A percentile compares a stretch with the other conserved stretches of the same genome.
These are phyloP conservation scores for Stenopsyche tienmushanensis DNA, from an alignment of 1,140 invertebrate genomes.

Conservation along the genomic window DNA sequence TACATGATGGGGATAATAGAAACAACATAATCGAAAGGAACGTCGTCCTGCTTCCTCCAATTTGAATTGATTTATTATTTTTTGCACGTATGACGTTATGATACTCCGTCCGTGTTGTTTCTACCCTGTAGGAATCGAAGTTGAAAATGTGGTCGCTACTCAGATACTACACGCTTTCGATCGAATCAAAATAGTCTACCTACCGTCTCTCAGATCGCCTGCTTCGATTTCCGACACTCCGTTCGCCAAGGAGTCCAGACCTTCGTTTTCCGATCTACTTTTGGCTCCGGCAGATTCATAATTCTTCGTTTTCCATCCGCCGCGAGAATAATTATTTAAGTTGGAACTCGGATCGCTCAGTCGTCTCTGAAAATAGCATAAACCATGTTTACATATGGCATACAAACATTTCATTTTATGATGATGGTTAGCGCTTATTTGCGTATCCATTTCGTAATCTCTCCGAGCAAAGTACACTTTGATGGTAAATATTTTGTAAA, in stretches of 20 bases:
- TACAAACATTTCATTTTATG: too few relatives aligned
- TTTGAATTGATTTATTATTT: background rate
- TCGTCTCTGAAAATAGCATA: constrained; percentile 64
- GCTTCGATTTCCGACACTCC: constrained; percentile 90
- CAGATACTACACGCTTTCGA: background rate
- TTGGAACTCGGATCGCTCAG: constrained; percentile 93
- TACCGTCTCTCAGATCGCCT: constrained; percentile 90
- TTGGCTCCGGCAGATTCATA: constrained; percentile 60
- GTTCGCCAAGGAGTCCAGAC: constrained; percentile 77
- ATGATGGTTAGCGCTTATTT: too few relatives aligned
- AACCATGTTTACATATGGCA: too few relatives aligned
- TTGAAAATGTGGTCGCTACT: background rate
- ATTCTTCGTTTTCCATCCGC: constrained; percentile 73
- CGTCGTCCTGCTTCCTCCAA: constrained; percentile 42
- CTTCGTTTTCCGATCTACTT: constrained; percentile 89
- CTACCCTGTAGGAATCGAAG: constrained; percentile 22
- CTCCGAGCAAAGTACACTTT: too few relatives aligned
- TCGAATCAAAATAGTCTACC: constrained; percentile 43
- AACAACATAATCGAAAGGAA: constrained; percentile 37
- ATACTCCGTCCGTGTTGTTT: constrained; percentile 38
- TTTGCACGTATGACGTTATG: background rate
- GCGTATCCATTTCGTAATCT: too few relatives aligned
- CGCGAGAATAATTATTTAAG: constrained; percentile 84
- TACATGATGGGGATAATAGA: constrained; percentile 31
- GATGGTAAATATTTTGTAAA: constrained; percentile 5